Evolutionary conservation across 2,113 vertebrate species (phyloP).

Genomic region (Rhabdomys dilectus): DNA sequence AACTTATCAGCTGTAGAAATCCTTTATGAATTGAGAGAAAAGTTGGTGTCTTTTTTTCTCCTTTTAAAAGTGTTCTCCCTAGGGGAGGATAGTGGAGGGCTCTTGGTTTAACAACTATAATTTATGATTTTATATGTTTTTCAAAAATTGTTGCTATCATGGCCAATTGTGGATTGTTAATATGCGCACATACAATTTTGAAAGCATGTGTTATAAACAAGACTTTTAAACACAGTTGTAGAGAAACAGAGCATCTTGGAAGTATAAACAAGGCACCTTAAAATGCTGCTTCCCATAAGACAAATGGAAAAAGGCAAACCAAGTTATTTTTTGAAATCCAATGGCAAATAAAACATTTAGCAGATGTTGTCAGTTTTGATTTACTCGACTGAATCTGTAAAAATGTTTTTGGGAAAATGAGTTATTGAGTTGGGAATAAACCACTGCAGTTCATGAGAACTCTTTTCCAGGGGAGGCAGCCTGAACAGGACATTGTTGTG

Average conservation of each 20-base stretch:
- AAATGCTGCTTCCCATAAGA: constrained; percentile 64
- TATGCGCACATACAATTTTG: constrained; percentile 44
- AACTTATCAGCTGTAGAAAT: constrained; percentile 23
- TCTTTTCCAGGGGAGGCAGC: background rate
- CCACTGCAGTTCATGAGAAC: constrained; percentile 15
- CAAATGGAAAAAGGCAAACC: constrained; percentile 72
- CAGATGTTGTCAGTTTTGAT: constrained; percentile 75
- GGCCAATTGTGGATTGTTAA: constrained; percentile 33
- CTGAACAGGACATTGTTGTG: background rate
- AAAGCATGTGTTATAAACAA: constrained; percentile 61
- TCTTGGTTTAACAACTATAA: constrained; percentile 31
- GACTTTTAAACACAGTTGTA: constrained; percentile 62
- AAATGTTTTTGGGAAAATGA: constrained; percentile 66
- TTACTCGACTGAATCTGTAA: constrained; percentile 67
- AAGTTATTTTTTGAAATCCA: constrained; percentile 76
- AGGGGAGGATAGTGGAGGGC: background rate
- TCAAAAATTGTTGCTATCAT: constrained; percentile 37
- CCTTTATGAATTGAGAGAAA: constrained; percentile 48
- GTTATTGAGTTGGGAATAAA: constrained; percentile 21
- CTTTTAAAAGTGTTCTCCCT: background rate
- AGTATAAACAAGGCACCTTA: constrained; percentile 71
- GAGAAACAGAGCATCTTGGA: constrained; percentile 68
- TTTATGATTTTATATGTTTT: constrained; percentile 59
- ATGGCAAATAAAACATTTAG: constrained; percentile 73
- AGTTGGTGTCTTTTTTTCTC: background rate